phyloP scores from a whole-genome alignment of 2,888 invertebrate species.

The Anthophora plumipes region DNA sequence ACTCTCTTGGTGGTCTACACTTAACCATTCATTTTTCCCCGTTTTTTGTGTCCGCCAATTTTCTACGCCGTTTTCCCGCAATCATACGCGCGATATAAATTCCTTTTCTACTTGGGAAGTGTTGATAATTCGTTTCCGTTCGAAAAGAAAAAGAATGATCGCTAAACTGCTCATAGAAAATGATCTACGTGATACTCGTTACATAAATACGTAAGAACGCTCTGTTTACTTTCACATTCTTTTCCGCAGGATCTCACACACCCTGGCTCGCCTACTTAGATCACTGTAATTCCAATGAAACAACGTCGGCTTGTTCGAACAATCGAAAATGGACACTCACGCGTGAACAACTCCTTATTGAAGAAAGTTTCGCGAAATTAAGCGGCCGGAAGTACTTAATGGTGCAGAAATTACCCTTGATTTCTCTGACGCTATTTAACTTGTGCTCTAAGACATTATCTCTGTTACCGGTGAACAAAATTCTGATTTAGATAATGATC shows the following conservation, averaged over 20 bases:
- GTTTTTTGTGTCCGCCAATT: background rate
- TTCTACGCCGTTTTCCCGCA: background rate
- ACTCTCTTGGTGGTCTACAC: background rate
- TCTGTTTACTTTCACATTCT: slow-evolving; percentile 53
- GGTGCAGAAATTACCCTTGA: background rate
- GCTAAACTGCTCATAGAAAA: background rate
- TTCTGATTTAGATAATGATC: background rate
- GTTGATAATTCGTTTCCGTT: slow-evolving; percentile 24
- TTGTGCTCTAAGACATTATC: background rate
- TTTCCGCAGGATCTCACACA: slow-evolving; percentile 27
- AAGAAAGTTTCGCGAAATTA: background rate
- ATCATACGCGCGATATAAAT: slow-evolving; percentile 2
- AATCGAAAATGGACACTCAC: background rate
- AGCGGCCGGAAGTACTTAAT: background rate
- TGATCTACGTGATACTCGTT: slow-evolving; percentile 17
- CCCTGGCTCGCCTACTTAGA: slow-evolving; percentile 2
- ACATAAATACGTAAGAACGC: slow-evolving; percentile 4
- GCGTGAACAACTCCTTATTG: background rate
- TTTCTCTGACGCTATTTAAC: background rate
- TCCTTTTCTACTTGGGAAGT: background rate
- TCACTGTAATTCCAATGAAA: slow-evolving; percentile 15
- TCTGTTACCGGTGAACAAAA: too few relatives aligned
- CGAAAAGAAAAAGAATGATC: slow-evolving; percentile 11
- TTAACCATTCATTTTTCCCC: background rate
- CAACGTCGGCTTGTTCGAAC: background rate